phyloP scores from a whole-genome alignment of 2,888 invertebrate genomes.

The Andricus curvator region DNA sequence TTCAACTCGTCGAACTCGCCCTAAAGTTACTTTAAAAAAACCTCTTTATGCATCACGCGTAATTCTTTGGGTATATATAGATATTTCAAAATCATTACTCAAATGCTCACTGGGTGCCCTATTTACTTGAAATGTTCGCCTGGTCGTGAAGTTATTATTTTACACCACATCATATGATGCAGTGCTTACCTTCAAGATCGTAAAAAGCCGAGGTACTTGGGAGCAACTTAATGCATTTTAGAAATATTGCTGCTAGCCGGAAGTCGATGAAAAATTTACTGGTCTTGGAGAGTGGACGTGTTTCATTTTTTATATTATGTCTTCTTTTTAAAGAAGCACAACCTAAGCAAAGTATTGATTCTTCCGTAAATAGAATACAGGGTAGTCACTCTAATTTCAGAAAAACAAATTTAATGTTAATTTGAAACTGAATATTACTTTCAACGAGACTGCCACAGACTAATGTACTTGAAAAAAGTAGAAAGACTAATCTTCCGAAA shows the following conservation, averaged over 20 bases:
- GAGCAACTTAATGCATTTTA: constrained; percentile 12
- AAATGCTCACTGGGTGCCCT: background rate
- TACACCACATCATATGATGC: background rate
- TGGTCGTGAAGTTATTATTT: background rate
- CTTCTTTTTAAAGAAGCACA: background rate
- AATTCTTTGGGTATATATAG: background rate
- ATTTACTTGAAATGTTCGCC: background rate
- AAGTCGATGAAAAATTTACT: constrained; percentile 25
- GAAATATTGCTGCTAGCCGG: constrained; percentile 14
- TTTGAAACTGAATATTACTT: too few species aligned
- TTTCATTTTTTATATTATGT: background rate
- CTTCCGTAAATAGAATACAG: background rate
- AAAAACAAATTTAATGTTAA: background rate
- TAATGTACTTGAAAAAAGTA: too few species aligned
- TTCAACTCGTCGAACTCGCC: too few species aligned
- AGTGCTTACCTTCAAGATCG: constrained; percentile 4
- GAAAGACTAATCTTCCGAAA: too few species aligned
- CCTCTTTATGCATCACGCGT: background rate
- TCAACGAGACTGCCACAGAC: too few species aligned
- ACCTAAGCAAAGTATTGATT: background rate
- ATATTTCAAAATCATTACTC: too few species aligned
- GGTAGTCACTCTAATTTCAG: background rate
- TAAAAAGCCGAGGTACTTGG: constrained; percentile 9
- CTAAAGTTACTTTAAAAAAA: too few species aligned
- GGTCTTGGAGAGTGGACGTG: background rate